Conservation (phyloP, 2,113 vertebrate species). For the Tragelaphus scriptus region DNA sequence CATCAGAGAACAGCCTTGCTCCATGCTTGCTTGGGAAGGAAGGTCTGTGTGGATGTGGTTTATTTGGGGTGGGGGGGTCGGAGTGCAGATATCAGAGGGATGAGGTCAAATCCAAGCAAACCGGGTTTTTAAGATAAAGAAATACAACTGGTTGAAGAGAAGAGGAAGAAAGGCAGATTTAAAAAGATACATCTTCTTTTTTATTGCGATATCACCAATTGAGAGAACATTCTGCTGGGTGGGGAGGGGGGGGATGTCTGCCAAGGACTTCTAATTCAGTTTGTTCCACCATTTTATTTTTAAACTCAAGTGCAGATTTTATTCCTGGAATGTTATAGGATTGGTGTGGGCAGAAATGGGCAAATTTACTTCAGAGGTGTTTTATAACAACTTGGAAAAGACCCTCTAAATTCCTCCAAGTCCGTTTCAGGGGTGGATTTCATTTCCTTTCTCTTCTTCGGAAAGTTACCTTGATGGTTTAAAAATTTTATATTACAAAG, state of each 20-base stretch:
- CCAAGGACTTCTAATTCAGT: conserved; percentile 69
- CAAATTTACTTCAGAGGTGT: conserved; percentile 59
- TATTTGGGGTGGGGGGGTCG: neutral
- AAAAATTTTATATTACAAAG: neutral
- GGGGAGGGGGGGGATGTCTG: conserved; percentile 28
- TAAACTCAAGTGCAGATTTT: conserved; percentile 56
- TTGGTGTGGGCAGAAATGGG: conserved; percentile 56
- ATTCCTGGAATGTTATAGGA: conserved; percentile 74
- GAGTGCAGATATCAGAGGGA: neutral
- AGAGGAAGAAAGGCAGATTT: neutral
- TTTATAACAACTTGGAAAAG: conserved; percentile 60
- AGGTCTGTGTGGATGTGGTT: neutral
- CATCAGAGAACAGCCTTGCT: neutral
- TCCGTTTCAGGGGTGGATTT: conserved; percentile 7
- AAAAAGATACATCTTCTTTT: conserved; percentile 54
- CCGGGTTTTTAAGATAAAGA: conserved; percentile 39
- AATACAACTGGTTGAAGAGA: conserved; percentile 21
- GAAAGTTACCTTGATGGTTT: neutral
- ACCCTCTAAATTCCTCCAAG: conserved; percentile 38
- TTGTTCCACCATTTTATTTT: conserved; percentile 71
- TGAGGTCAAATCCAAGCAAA: neutral
- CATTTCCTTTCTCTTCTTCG: conserved; percentile 5
- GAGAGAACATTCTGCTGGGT: conserved; percentile 46
- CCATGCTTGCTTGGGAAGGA: neutral
- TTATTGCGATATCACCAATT: conserved; percentile 56